Base-by-base conservation (phyloP, 2,888 invertebrate species). In the Dynastes hyllus region DNA sequence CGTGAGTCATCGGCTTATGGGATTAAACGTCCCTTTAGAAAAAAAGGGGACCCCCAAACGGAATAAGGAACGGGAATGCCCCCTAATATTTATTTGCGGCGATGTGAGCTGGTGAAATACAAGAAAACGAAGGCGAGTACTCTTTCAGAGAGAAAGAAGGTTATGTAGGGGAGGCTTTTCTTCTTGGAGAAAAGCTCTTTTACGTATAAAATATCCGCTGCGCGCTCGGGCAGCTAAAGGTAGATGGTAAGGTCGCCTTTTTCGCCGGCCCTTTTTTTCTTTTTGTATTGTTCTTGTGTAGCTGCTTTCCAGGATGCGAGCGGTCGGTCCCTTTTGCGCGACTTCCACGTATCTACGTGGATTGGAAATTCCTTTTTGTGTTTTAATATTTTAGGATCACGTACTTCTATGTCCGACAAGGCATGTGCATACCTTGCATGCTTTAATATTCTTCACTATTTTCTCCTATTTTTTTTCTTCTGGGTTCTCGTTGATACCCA, bases 151-250 rank as follows among this genome's bases (percentile, higher is more conserved):
- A 13, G 61, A 55, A 32, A 40, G 50, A 45, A 50, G 1, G 9
- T 11, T 51, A 45, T 29, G 45, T 37, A 58, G 22, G 9, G 53
- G 58, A 37, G n/a, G 71, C 63, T 51, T 71, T 63, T 61, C 63
- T 70, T 75, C 65, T 55, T 50, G 22, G 51, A 65, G 71, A 73
- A 79, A 66, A 77, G 77, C 71, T 67, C 73, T 66, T 79, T 77
- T 77, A 73, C 79, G 77, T 79, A 73, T 79, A 66, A 77, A 79
- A 79, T 66, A 71, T 51, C 77, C 63, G 66, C 50, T 78, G 50
- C 66, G 66, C 66, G 66, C 66, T 55, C 65, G 22, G 55, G 16
- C 55, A 29, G 13, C 61, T 32, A 16, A 22, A 58, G 22, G n/a
- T 58, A 9, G 22, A 11, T 11, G 55, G 8, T 22, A n/a, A n/a